Conservation (phyloP, 2,888 invertebrate genomes). For the Parnassius orleans region DNA sequence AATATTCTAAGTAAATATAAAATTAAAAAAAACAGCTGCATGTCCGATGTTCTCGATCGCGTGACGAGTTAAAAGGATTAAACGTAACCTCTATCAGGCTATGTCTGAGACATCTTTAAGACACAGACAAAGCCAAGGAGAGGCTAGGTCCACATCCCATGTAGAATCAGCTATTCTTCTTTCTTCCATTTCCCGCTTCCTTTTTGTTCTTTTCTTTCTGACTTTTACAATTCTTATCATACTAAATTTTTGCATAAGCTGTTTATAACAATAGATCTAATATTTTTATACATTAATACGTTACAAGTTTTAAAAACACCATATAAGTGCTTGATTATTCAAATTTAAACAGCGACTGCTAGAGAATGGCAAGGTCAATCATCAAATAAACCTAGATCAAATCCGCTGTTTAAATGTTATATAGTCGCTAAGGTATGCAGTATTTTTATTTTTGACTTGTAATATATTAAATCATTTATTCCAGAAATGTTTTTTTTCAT, state of each 20-base stretch:
- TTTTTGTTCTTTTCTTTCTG: not conserved
- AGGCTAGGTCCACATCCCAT: slow-evolving; percentile 77
- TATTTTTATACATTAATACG: too few relatives aligned
- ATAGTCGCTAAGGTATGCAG: not conserved
- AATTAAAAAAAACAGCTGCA: slow-evolving; percentile 27
- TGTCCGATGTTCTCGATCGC: not conserved
- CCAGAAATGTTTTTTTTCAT: not conserved
- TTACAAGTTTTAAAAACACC: too few relatives aligned
- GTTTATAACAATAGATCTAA: too few relatives aligned
- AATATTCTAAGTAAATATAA: too few relatives aligned
- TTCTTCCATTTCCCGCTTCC: not conserved
- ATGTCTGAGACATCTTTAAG: slow-evolving; percentile 71
- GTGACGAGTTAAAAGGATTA: slow-evolving; percentile 51
- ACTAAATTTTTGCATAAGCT: not conserved
- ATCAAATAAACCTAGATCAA: slow-evolving; percentile 26
- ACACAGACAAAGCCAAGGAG: slow-evolving; percentile 82
- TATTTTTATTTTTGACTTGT: slow-evolving; percentile 14
- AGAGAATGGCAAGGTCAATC: slow-evolving; percentile 27
- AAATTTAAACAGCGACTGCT: slow-evolving; percentile 23
- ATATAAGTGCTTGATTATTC: slow-evolving; percentile 21
- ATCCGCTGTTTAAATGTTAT: slow-evolving; percentile 20
- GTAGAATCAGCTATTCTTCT: slow-evolving; percentile 2
- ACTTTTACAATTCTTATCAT: not conserved
- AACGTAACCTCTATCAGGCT: slow-evolving; percentile 82
- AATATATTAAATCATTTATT: not conserved